Evolutionary conservation across 2,113 vertebrate species (phyloP), one percentile per base, ranked within the genome.

Genomic region (Embiotoca jacksoni): DNA sequence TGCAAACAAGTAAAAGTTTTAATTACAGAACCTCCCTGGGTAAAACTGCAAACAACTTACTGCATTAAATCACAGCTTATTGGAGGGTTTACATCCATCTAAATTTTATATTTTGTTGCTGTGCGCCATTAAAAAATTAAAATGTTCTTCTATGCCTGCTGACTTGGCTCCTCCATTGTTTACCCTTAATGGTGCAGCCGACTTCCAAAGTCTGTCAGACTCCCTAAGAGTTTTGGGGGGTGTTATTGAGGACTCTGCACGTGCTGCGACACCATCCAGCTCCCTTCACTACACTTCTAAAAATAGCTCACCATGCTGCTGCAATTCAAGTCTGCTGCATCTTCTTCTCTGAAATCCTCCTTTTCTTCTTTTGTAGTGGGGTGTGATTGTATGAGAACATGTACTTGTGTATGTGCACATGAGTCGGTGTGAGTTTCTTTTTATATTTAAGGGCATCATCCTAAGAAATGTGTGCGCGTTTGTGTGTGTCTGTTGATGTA

Each of bases 231-330:
- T 74, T 88, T 75, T 23, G 23, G 32, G 71, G 52, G 69, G 46
- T 64, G 57, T 63, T 54, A 60, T 55, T 62, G 58, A 39, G 54
- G 15, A 47, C 53, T 78, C n/a, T 47, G 77, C 80, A 81, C 57
- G 49, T 77, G 73, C 74, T 64, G 71, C 49, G 50, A 76, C 88
- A 82, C 64, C 66, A 75, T 53, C 64, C 75, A 78, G 53, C 46
- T 78, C 73, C 78, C 64, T 74, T 59, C 73, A 58, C 77, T 79
- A 72, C 39, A 50, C 54, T 77, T 75, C 82, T 84, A 89, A 80
- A 86, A 88, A 91, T 89, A 85, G 82, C 55, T 54, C 33, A 3
- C 8, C 65, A 75, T 76, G 75, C 73, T 52, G 59, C 63, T 76
- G 85, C 59, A 70, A 73, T 71, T 58, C 60, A 72, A 50, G 37